phyloP scores from a whole-genome alignment of 2,888 invertebrate genomes.

The Drosophila niveifrons region DNA sequence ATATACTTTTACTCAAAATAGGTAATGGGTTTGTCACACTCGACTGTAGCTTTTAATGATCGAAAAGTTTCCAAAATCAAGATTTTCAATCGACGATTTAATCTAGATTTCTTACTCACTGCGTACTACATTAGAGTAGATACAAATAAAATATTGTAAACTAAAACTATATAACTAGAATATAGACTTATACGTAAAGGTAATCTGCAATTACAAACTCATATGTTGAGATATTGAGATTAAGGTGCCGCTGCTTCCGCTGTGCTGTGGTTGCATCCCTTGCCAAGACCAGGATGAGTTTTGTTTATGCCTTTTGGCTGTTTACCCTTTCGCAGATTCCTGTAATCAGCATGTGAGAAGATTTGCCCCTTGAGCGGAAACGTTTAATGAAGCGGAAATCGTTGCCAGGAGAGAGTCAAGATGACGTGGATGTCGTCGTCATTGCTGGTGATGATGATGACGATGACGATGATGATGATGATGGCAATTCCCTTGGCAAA shows the following conservation, averaged over 20 bases:
- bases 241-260: slow-evolving; percentile 22
- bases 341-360: slow-evolving; percentile 67
- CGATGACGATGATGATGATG: slow-evolving; percentile 25
- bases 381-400: slow-evolving; percentile 80
- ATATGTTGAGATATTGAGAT: neutral
- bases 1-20: no score
- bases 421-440: slow-evolving; percentile 14
- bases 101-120: no score
- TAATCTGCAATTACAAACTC: neutral
- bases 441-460: slow-evolving; percentile 5
- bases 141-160: no score
- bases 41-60: no score
- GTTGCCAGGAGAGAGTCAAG: slow-evolving; percentile 48
- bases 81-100: no score
- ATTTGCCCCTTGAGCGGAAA: slow-evolving; percentile 71
- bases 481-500: slow-evolving; percentile 55
- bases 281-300: slow-evolving; percentile 3
- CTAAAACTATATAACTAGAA: no score
- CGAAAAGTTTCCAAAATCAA: no score
- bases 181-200: neutral
- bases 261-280: slow-evolving; percentile 31
- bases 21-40: no score
- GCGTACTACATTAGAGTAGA: no score
- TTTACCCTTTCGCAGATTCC: slow-evolving; percentile 57
- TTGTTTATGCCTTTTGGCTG: slow-evolving; percentile 49